Conservation (phyloP, 2,797 vertebrate genomes). For the Monodelphis domestica region DNA sequence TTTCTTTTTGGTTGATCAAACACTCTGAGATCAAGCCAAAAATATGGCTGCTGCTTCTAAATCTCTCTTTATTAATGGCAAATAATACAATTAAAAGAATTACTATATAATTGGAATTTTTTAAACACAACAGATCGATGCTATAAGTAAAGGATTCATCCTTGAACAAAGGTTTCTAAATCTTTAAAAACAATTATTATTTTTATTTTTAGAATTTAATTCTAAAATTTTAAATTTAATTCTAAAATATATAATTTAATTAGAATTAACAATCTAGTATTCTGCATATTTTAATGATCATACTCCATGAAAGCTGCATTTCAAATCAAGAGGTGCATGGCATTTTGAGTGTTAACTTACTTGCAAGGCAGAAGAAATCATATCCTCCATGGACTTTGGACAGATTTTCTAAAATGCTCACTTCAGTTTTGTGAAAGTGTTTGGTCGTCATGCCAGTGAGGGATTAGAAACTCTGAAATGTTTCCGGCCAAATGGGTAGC, state of each 20-base stretch:
- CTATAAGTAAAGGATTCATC: not conserved
- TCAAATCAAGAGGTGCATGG: not conserved
- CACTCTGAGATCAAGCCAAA: not conserved
- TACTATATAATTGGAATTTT: not conserved
- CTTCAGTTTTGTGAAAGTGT: not conserved
- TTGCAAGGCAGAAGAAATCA: not conserved
- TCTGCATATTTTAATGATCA: not conserved
- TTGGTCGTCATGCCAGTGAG: not conserved
- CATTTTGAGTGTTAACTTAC: not conserved
- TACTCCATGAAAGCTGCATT: not conserved
- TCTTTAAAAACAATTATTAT: not conserved
- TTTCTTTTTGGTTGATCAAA: not conserved
- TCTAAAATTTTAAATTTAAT: too few relatives aligned
- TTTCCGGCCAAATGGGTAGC: not conserved
- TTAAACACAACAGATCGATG: not conserved
- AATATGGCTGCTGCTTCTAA: not conserved
- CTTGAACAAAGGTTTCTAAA: not conserved
- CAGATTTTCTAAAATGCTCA: not conserved
- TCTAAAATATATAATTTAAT: too few relatives aligned
- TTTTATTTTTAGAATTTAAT: too few relatives aligned
- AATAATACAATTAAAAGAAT: not conserved
- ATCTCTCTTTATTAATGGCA: not conserved
- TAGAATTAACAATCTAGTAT: too few relatives aligned
- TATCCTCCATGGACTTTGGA: not conserved
- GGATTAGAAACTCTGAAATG: not conserved